phyloP scores from a whole-genome alignment of 2,113 vertebrate species.

The Heptranchias perlo region DNA sequence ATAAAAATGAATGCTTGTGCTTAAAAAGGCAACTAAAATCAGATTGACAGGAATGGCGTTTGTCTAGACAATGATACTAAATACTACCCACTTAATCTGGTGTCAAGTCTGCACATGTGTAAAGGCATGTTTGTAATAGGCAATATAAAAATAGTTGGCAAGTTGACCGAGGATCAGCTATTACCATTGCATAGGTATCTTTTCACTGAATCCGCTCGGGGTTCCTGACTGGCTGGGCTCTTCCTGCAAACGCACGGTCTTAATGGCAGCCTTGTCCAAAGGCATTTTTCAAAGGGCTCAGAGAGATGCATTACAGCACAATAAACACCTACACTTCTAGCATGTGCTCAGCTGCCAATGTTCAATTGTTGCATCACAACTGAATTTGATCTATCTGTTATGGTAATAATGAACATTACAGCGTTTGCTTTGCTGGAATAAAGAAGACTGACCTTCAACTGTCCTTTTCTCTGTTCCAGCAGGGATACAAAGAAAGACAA shows the following conservation, averaged over 20 bases:
- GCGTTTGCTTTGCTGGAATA: not conserved
- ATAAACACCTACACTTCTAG: not conserved
- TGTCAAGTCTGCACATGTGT: not conserved
- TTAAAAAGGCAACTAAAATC: not conserved
- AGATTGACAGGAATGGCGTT: not conserved
- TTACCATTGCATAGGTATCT: not conserved
- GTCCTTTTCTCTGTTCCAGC: not conserved
- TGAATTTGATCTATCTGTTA: not conserved
- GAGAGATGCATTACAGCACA: not conserved
- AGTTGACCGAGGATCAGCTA: not conserved
- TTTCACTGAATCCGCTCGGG: not conserved
- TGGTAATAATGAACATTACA: not conserved
- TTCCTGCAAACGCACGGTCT: not conserved
- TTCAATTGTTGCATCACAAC: not conserved
- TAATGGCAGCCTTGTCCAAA: not conserved
- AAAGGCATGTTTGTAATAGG: not conserved
- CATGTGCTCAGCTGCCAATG: constrained; percentile 14
- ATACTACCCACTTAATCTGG: not conserved
- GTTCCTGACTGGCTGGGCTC: not conserved
- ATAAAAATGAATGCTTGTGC: not conserved
- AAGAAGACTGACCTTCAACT: not conserved
- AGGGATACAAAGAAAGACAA: not conserved
- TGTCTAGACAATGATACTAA: not conserved
- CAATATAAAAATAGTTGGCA: not conserved
- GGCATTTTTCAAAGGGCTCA: not conserved